Percentiles rank a stretch among this genome's conserved stretches.
phyloP scores from a whole-genome alignment of 2,113 vertebrate species.

The Gallinago media region DNA sequence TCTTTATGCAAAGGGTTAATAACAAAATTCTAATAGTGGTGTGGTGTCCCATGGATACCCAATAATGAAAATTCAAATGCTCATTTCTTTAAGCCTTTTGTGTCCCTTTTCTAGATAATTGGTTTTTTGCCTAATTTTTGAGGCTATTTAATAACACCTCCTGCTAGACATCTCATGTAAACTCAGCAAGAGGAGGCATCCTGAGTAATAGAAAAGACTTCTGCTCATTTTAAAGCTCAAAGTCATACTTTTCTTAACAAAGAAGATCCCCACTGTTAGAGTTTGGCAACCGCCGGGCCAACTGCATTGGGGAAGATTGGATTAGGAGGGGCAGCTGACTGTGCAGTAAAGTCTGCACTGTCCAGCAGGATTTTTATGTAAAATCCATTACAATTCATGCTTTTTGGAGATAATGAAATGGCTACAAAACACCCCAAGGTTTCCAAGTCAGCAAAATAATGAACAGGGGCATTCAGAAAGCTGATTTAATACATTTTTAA shows the following conservation, averaged over 20 bases:
- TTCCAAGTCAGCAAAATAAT: conserved; percentile 87
- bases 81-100: conserved; percentile 79
- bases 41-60: conserved; percentile 77
- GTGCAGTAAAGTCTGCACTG: conserved; percentile 81
- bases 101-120: conserved; percentile 79
- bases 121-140: conserved; percentile 78
- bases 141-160: conserved; percentile 83
- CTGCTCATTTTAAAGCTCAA: conserved; percentile 82
- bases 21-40: conserved; percentile 68
- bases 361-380: conserved; percentile 88
- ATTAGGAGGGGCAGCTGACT: conserved; percentile 87
- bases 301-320: conserved; percentile 87
- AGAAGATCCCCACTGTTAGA: conserved; percentile 87
- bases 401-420: conserved; percentile 84
- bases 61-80: conserved; percentile 80
- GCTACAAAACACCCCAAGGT: conserved; percentile 83
- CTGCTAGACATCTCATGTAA: conserved; percentile 83
- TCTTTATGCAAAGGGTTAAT: conserved; percentile 77
- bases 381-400: conserved; percentile 87
- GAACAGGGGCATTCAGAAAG: conserved; percentile 74
- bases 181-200: conserved; percentile 88
- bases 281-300: conserved; percentile 81
- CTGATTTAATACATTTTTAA: conserved; percentile 73
- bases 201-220: conserved; percentile 83
- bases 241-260: conserved; percentile 85